Conservation (phyloP, 1,140 invertebrate species). For the Episyrphus balteatus region DNA sequence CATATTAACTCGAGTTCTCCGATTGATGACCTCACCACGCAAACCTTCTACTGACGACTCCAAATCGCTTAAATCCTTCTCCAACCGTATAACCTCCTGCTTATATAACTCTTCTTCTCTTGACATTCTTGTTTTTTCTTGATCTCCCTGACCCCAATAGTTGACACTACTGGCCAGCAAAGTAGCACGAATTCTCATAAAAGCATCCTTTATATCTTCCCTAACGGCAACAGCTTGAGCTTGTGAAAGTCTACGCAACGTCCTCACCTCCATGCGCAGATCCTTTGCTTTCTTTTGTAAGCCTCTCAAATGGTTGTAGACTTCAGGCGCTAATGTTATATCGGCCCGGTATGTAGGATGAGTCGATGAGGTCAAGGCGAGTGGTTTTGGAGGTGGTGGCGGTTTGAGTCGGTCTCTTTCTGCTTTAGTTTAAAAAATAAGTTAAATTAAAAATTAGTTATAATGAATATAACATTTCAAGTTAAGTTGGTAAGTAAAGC, state of each 20-base stretch:
- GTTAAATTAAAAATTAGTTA: background rate
- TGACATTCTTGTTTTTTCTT: constrained; percentile 45
- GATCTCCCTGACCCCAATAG: constrained; percentile 43
- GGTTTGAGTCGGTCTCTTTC: constrained; percentile 74
- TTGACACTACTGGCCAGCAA: constrained; percentile 51
- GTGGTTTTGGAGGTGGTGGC: constrained; percentile 72
- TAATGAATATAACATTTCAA: background rate
- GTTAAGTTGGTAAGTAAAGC: background rate
- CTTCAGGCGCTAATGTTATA: constrained; percentile 60
- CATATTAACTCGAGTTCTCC: constrained; percentile 91
- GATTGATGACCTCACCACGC: constrained; percentile 86
- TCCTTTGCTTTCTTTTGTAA: constrained; percentile 85
- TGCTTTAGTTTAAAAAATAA: constrained; percentile 24
- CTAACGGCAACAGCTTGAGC: constrained; percentile 81
- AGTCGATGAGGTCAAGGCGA: constrained; percentile 47
- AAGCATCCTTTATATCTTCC: constrained; percentile 82
- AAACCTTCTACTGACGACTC: constrained; percentile 91
- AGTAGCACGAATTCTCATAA: constrained; percentile 68
- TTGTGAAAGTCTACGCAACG: constrained; percentile 77
- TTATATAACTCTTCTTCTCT: constrained; percentile 78
- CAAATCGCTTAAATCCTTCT: constrained; percentile 87
- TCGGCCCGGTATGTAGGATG: constrained; percentile 49
- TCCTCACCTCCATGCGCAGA: constrained; percentile 72
- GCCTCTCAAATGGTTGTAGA: constrained; percentile 72
- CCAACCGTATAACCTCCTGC: constrained; percentile 78